Conservation (phyloP, 2,888 invertebrate species). For the Andricus quercusramuli region DNA sequence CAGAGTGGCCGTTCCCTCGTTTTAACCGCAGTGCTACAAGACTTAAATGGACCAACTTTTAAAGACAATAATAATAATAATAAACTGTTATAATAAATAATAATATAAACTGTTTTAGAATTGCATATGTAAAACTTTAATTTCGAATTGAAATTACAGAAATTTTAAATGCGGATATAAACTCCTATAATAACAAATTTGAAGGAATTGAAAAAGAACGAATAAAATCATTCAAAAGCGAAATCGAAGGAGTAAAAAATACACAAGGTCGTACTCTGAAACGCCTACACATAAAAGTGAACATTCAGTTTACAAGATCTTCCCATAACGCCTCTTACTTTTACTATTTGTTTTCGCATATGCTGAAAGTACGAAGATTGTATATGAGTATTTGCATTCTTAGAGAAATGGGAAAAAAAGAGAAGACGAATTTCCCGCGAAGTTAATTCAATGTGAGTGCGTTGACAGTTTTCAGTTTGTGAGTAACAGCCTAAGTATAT, state of each 20-base stretch:
- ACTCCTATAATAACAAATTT: no score
- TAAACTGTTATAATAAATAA: no score
- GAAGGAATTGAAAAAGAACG: no score
- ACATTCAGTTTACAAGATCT: constrained; percentile 11
- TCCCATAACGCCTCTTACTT: not conserved
- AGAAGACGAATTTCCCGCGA: not conserved
- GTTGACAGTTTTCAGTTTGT: constrained; percentile 21
- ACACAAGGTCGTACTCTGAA: constrained; percentile 11
- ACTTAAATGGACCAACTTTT: no score
- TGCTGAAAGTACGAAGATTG: constrained; percentile 12
- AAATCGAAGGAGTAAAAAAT: constrained; percentile 10
- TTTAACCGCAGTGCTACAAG: no score
- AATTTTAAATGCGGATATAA: no score
- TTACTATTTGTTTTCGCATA: not conserved
- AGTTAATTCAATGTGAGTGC: constrained; percentile 21
- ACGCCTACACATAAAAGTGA: constrained; percentile 15
- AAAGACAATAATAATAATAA: no score
- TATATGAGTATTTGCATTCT: constrained; percentile 9
- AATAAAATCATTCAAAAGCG: not conserved
- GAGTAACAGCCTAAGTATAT: no score
- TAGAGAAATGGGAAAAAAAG: not conserved
- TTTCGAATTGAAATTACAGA: no score
- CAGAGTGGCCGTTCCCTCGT: no score
- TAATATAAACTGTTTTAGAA: no score
- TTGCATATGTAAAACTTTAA: no score